Evolutionary conservation across 2,113 vertebrate genomes (phyloP), one percentile per base, ranked within the genome.

Genomic region (Promerops cafer): DNA sequence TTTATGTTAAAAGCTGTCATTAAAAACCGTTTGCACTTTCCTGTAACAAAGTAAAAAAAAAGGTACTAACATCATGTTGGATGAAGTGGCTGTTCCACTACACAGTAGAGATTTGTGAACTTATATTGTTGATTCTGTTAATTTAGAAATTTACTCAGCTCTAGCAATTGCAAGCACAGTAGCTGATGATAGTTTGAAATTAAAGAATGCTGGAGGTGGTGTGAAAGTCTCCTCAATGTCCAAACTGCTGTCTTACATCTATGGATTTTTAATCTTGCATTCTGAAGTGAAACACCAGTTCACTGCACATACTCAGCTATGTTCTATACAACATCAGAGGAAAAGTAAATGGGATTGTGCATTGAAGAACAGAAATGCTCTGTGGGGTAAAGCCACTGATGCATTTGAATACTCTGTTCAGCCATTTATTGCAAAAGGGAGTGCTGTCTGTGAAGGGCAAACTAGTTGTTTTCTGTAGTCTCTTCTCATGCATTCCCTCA

Each of bases 1-100:
- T 54, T 35, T 63, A 2, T 61, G 13, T 66, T 75, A 63, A 90
- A 76, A 81, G 9, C 27, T 42, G 12, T 57, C 63, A 65, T 50
- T 78, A 74, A 74, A 78, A 88, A 52, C 47, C 6, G 61, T 18
- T n/a, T 65, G 17, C 10, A 24, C 26, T 85, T 69, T 40, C 30
- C 28, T n/a, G 14, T 44, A 53, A 75, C 22, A 39, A 31, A 22
- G 18, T 53, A 14, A 37, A 63, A 68, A 56, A 45, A 54, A 33
- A 45, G 1, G 40, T 83, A 3, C 11, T 40, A 26, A 30, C 1
- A 52, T 75, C 0, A 0, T 13, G 19, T 72, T 15, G 2, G n/a
- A 27, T 76, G 39, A 69, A 82, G 21, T 37, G 26, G 23, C 23
- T 50, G 45, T 68, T 81, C 17, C 75, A 14, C 14, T 71, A 17